Evolutionary conservation across 2,113 vertebrate species (phyloP).

Genomic region (Eulacestoma nigropectus): DNA sequence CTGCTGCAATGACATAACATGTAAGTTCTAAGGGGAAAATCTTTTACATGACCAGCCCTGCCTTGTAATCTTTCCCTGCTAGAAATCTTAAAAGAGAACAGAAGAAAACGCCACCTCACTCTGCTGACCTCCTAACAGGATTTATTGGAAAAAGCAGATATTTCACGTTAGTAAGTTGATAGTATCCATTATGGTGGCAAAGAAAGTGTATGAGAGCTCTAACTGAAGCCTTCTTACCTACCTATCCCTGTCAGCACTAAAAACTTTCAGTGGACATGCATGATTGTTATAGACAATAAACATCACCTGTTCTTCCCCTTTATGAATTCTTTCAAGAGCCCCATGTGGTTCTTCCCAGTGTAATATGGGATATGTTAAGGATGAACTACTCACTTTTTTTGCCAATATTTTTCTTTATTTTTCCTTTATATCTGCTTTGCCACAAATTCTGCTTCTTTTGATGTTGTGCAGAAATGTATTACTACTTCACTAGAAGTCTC

Average conservation of each 20-base stretch:
- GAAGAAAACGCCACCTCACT: not conserved
- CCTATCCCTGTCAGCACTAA: not conserved
- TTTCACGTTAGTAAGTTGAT: not conserved
- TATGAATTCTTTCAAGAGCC: not conserved
- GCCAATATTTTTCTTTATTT: not conserved
- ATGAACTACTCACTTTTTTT: not conserved
- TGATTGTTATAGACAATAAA: not conserved
- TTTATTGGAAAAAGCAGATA: not conserved
- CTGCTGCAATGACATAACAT: not conserved
- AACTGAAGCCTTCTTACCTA: not conserved
- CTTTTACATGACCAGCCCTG: not conserved
- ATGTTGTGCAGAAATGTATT: not conserved
- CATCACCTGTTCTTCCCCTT: not conserved
- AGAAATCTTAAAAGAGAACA: not conserved
- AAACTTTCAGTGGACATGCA: accelerated
- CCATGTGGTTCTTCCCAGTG: not conserved
- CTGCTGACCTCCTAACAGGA: not conserved
- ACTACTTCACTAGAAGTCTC: not conserved
- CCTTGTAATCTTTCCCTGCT: not conserved
- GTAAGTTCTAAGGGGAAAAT: not conserved
- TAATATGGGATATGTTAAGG: not conserved
- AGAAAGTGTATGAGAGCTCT: not conserved
- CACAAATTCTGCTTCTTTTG: not conserved
- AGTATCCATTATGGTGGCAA: not conserved
- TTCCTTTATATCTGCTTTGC: not conserved